Evolutionary conservation across 2,888 invertebrate genomes (phyloP).

Genomic region (Autographa pulchrina): DNA sequence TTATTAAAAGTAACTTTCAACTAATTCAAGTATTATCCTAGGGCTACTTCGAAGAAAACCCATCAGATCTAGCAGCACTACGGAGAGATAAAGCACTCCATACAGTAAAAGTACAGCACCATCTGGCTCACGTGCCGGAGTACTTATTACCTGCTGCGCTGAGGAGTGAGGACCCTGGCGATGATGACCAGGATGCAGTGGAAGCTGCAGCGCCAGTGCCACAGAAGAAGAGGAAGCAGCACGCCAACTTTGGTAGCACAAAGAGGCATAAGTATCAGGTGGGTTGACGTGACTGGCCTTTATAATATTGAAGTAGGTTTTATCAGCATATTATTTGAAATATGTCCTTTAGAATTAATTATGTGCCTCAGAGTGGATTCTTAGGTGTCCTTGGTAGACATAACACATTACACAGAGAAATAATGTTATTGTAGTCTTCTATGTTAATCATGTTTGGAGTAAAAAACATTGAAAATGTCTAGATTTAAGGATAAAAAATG

Average conservation of each 20-base stretch:
- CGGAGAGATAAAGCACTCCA: conserved; percentile 96
- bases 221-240: conserved; percentile 75
- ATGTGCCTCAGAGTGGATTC: no score
- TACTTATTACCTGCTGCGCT: conserved; percentile 96
- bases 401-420: no score
- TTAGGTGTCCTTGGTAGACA: no score
- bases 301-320: no score
- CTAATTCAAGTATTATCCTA: conserved; percentile 64
- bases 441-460: no score
- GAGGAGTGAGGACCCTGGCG: conserved; percentile 90
- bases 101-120: conserved; percentile 94
- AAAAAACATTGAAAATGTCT: no score
- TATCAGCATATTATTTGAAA: no score
- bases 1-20: not conserved
- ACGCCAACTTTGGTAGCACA: conserved; percentile 75
- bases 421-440: no score
- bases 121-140: conserved; percentile 97
- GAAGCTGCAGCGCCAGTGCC: conserved; percentile 59
- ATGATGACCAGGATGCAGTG: conserved; percentile 70
- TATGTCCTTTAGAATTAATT: no score
- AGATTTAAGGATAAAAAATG: no score
- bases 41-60: conserved; percentile 98
- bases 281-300: conserved; percentile 3
- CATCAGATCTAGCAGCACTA: conserved; percentile 95
- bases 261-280: conserved; percentile 86